Evolutionary conservation across 1,140 invertebrate species (phyloP), one percentile per base, ranked within the genome.

Genomic region (Sesamia nonagrioides): DNA sequence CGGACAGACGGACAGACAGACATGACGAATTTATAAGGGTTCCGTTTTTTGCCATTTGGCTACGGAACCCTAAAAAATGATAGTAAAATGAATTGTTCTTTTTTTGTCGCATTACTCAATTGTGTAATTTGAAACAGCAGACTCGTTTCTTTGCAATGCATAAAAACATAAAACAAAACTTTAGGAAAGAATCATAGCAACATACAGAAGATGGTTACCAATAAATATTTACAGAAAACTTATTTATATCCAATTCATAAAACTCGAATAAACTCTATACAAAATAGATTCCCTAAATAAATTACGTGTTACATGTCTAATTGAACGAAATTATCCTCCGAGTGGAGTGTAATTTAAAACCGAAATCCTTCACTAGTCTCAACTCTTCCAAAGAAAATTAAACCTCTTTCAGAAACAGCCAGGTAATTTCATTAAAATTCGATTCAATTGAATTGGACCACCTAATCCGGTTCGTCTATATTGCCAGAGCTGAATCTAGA

Each of bases 381-480:
- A 27, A 63, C 54, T 73, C 54, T 77, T 63, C 52, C 21, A 63
- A 76, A 77, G 73, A 79, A 82, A 84, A 81, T 84, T 79, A 81
- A 81, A 76, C 72, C 50, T 66, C 58, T 77, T 58, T 37, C 56
- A 50, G 73, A 45, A 72, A 11, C 73, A 63, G 80, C 54, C 73
- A 77, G 78, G 81, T 82, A 84, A 84, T 84, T 79, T 80, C 81
- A 84, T 84, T 84, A 84, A 84, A 84, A 80, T 84, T 82, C 83
- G 77, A 84, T 82, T 84, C 79, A 71, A 80, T 80, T 77, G 76
- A 82, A 84, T 81, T 82, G 83, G 78, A 82, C 83, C 45, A 78
- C 76, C 81, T 84, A 82, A 84, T 82, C 81, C 73, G 73, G 73
- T 80, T 71, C 81, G 63, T 78, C 81, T 80, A 69, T 80, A 72